Percentiles rank a stretch among this genome's conserved stretches.
These are phyloP conservation scores for Drosophila nebulosa DNA, from an alignment of 1,140 invertebrate genomes.

Conservation along the genomic window DNA sequence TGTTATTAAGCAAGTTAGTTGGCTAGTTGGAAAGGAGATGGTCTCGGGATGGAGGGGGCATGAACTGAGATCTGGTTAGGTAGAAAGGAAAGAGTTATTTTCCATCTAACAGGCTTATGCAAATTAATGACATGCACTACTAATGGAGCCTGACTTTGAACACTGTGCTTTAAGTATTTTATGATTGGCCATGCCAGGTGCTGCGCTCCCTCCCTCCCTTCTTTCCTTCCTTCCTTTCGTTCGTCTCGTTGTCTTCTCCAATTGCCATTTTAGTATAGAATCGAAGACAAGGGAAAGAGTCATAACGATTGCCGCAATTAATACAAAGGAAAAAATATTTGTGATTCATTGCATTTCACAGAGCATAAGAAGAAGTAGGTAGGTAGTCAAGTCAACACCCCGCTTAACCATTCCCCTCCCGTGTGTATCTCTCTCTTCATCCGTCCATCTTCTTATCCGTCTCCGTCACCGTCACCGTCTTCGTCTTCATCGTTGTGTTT, in stretches of 20 bases:
- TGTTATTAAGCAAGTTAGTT: slow-evolving; percentile 45
- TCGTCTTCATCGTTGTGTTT: slow-evolving; percentile 11
- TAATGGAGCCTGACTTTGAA: slow-evolving; percentile 60
- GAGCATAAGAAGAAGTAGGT: neutral
- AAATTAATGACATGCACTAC: slow-evolving; percentile 75
- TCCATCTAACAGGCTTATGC: slow-evolving; percentile 59
- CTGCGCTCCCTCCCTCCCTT: neutral
- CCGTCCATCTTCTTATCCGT: slow-evolving; percentile 5
- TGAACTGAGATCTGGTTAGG: slow-evolving; percentile 8
- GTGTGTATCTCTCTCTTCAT: too few species aligned
- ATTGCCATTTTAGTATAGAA: slow-evolving; percentile 2
- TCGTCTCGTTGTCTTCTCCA: neutral
- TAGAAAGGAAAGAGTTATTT: slow-evolving; percentile 2
- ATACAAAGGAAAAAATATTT: slow-evolving; percentile 61
- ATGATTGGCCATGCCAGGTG: slow-evolving; percentile 39
- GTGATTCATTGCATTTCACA: slow-evolving; percentile 51
- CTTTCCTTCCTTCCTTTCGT: neutral
- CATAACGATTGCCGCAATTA: slow-evolving; percentile 56
- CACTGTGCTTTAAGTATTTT: slow-evolving; percentile 28
- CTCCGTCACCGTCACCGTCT: neutral
- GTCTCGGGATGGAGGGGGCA: slow-evolving; percentile 7
- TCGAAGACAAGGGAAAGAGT: slow-evolving; percentile 19
- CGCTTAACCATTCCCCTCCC: too few species aligned
- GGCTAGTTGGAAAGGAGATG: neutral
- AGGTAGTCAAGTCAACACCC: slow-evolving; percentile 16